Conservation (phyloP, 2,888 invertebrate genomes). For the Pristionchus entomophagus region DNA sequence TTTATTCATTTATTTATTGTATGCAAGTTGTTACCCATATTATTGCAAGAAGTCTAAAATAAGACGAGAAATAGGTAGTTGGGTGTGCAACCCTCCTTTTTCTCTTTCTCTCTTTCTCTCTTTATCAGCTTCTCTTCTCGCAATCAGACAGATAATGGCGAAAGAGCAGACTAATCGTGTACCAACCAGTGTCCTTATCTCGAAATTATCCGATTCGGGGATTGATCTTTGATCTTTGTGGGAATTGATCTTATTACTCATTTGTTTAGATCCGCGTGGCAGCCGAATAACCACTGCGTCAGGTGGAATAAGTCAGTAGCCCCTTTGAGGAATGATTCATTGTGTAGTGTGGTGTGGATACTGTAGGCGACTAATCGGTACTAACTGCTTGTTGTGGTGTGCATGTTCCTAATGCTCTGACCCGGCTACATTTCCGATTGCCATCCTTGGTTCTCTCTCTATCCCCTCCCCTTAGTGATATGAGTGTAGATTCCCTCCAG, state of each 20-base stretch:
- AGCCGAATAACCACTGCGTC: neutral
- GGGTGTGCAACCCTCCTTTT: neutral
- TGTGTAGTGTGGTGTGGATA: constrained; percentile 4
- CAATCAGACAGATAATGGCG: constrained; percentile 11
- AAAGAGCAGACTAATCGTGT: neutral
- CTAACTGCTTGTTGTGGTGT: constrained; percentile 24
- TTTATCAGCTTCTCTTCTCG: neutral
- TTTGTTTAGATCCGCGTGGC: constrained; percentile 10
- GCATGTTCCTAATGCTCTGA: neutral
- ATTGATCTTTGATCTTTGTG: constrained; percentile 25
- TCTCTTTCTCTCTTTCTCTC: too few species aligned
- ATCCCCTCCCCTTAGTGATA: neutral
- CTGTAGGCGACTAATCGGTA: constrained; percentile 23
- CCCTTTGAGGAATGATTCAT: constrained; percentile 36
- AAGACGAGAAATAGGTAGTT: too few species aligned
- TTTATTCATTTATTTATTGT: neutral
- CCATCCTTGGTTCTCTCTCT: neutral
- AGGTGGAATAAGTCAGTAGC: constrained; percentile 38
- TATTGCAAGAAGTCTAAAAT: too few species aligned
- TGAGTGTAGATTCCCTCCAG: too few species aligned
- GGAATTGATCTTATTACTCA: neutral
- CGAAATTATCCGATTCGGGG: neutral
- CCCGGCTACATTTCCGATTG: neutral
- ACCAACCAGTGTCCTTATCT: constrained; percentile 1
- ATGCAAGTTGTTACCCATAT: neutral